Evolutionary conservation across 2,888 invertebrate genomes (phyloP).

Genomic region (Cremastinae sp.): DNA sequence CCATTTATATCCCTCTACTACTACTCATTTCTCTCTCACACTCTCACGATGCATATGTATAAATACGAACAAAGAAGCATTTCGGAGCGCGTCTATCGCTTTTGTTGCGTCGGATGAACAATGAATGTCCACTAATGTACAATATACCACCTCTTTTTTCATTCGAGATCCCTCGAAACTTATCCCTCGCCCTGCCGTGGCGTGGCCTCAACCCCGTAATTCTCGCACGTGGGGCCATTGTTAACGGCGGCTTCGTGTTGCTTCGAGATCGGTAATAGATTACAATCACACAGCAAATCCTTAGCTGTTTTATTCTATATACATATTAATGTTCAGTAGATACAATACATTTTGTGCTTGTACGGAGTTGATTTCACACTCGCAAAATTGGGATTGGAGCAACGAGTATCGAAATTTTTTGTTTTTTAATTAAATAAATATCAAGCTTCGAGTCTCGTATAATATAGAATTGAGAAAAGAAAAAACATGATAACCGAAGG

Average conservation of each 20-base stretch:
- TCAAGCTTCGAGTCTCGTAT: no score
- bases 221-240: slow-evolving; percentile 41
- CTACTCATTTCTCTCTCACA: background rate
- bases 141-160: slow-evolving; percentile 48
- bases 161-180: background rate
- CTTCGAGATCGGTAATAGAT: slow-evolving; percentile 40
- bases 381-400: slow-evolving; percentile 12
- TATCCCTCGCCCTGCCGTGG: background rate
- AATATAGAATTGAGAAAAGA: background rate
- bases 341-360: background rate
- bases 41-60: background rate
- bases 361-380: slow-evolving; percentile 3
- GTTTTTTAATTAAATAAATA: no score
- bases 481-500: slow-evolving; percentile 5
- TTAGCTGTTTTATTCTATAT: slow-evolving; percentile 16
- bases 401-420: no score
- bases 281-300: slow-evolving; percentile 43
- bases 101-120: slow-evolving; percentile 50
- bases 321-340: background rate
- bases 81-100: slow-evolving; percentile 12
- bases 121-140: slow-evolving; percentile 53
- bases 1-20: background rate
- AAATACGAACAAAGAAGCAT: slow-evolving; percentile 1
- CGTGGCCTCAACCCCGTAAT: slow-evolving; percentile 22
- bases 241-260: slow-evolving; percentile 11